Conservation (phyloP, 2,888 invertebrate species). For the Lepidochitona cinerea region DNA sequence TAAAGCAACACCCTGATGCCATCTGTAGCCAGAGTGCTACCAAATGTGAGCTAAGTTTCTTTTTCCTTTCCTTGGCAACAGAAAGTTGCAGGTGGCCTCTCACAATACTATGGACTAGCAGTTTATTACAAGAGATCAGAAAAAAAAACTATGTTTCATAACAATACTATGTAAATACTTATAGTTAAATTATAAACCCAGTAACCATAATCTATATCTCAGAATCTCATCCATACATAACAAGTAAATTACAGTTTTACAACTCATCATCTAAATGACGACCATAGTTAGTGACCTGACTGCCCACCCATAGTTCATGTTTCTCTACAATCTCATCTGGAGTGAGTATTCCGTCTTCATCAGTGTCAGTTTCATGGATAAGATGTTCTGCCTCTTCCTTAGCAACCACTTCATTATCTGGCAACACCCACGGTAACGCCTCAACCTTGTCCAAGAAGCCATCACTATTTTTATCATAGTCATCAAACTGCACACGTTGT, state of each 20-base stretch:
- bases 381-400: conserved; percentile 92
- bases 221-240: too few relatives aligned
- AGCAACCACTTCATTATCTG: conserved; percentile 85
- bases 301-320: conserved; percentile 97
- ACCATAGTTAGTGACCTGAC: conserved; percentile 98
- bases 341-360: conserved; percentile 85
- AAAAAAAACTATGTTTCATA: not conserved
- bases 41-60: too few relatives aligned
- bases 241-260: conserved; percentile 17
- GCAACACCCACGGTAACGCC: conserved; percentile 90
- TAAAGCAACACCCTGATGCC: too few relatives aligned
- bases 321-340: conserved; percentile 91
- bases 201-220: too few relatives aligned
- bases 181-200: too few relatives aligned
- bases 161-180: not conserved
- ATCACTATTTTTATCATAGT: conserved; percentile 86
- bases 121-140: not conserved
- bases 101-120: too few relatives aligned
- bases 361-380: conserved; percentile 73
- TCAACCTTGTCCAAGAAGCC: conserved; percentile 85
- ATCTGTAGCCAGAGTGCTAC: too few relatives aligned
- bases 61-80: too few relatives aligned
- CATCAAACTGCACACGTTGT: conserved; percentile 58
- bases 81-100: too few relatives aligned
- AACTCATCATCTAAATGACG: conserved; percentile 92